These are phyloP conservation scores for Phymorhynchus buccinoides DNA, from an alignment of 1,140 invertebrate species.

Conservation along the genomic window DNA sequence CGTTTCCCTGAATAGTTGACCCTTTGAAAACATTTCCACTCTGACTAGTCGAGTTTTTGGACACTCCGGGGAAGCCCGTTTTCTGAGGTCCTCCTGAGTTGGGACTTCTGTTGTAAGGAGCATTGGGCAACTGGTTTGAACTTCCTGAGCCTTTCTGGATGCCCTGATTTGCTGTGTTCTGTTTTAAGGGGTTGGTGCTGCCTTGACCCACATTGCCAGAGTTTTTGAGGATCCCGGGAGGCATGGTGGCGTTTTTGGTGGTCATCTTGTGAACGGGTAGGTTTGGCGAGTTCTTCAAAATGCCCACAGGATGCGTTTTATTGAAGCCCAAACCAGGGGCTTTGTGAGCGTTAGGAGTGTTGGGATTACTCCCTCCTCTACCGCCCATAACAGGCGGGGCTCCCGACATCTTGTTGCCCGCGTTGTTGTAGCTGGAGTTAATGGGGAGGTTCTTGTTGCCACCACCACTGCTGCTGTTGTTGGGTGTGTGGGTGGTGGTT, in stretches of 20 bases:
- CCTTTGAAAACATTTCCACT: background rate
- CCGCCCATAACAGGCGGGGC: background rate
- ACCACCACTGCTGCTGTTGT: no score
- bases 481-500: conserved; percentile 35
- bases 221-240: conserved; percentile 3
- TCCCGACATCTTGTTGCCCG: background rate
- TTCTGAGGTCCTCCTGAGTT: background rate
- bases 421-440: background rate
- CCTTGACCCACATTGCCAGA: background rate
- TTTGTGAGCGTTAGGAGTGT: conserved; percentile 27
- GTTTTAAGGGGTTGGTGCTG: background rate
- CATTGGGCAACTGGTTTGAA: background rate
- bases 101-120: background rate
- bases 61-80: background rate
- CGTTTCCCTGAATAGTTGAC: background rate
- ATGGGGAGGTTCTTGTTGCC: background rate
- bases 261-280: background rate
- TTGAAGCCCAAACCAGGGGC: conserved; percentile 30
- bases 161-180: background rate
- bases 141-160: background rate
- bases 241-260: background rate
- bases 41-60: background rate
- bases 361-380: conserved; percentile 31
- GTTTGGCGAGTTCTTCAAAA: conserved; percentile 34
- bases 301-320: background rate